Conservation (phyloP, 1,140 invertebrate genomes). For the Hyposmocoma kahamanoa region DNA sequence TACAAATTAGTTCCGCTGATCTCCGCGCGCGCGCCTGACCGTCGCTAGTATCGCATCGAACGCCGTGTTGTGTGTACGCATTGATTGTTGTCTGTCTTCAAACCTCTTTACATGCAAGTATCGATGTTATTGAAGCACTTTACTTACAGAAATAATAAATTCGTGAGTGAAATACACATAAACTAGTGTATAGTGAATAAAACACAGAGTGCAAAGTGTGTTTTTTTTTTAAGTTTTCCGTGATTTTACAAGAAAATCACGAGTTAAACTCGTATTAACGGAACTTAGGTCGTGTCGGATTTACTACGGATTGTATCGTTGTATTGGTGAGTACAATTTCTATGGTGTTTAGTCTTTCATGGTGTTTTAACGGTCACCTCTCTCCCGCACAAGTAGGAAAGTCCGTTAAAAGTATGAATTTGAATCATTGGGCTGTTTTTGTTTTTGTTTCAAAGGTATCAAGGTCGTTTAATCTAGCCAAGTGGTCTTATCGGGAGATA, state of each 20-base stretch:
- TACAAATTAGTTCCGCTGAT: slow-evolving; percentile 20
- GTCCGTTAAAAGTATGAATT: too few species aligned
- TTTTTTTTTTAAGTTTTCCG: slow-evolving; percentile 34
- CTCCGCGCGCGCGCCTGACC: slow-evolving; percentile 13
- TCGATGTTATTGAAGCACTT: slow-evolving; percentile 35
- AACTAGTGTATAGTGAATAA: slow-evolving; percentile 23
- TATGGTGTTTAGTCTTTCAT: slow-evolving; percentile 37
- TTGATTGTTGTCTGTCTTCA: slow-evolving; percentile 19
- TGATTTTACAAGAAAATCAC: slow-evolving; percentile 42
- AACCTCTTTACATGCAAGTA: slow-evolving; percentile 46
- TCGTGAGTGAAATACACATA: slow-evolving; percentile 43
- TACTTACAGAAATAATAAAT: slow-evolving; percentile 15
- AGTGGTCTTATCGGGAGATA: too few species aligned
- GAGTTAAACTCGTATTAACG: slow-evolving; percentile 35
- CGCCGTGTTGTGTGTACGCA: slow-evolving; percentile 23
- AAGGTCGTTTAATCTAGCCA: too few species aligned
- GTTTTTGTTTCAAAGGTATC: too few species aligned
- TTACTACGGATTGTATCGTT: slow-evolving; percentile 32
- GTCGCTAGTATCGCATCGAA: slow-evolving; percentile 33
- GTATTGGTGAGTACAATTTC: slow-evolving; percentile 43
- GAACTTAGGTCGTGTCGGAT: slow-evolving; percentile 33
- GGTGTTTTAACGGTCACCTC: slow-evolving; percentile 33
- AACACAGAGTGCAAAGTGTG: slow-evolving; percentile 18
- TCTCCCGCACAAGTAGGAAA: too few species aligned
- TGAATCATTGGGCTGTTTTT: too few species aligned